Evolutionary conservation across 2,113 vertebrate genomes (phyloP), one percentile per base, ranked within the genome.

Genomic region (Lampris megalopsis): DNA sequence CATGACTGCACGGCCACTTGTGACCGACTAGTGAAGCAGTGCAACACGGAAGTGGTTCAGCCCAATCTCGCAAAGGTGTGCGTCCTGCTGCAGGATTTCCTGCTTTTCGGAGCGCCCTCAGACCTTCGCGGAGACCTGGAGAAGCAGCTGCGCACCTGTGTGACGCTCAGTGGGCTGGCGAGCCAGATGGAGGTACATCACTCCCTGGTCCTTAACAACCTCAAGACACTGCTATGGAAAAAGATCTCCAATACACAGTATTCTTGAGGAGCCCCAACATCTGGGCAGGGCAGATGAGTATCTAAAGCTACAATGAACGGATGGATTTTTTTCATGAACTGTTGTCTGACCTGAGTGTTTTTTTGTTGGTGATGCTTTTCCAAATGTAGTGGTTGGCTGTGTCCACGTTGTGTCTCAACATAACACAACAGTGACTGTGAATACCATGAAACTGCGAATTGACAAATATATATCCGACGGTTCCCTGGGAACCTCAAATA

Each of bases 151-250:
- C 95, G 95, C 76, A 97, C 97, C 5, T 99, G 98, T 50, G 95
- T 95, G 86, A 99, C 96, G 0, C 96, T 99, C 69, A 99, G 96
- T 0, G 98, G 98, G 2, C 88, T 96, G 84, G 97, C 98, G 49
- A 96, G 97, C 77, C 98, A 98, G 91, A 97, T 99, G 95, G 98
- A 99, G 78, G 97, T 97, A 5, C 98, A 96, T 85, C 98, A 99
- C 76, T 96, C 98, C 0, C 94, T 99, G 1, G 96, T 99, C 79
- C 95, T 99, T 7, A 98, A 96, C 94, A 98, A 98, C 88, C 96
- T 99, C 71, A 99, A 98, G 93, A 96, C 96, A 0, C 88, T 99
- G 73, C 93, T 99, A 45, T 99, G 98, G 98, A 98, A 96, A 90
- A 93, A 96, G 91, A 98, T 99, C 80, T 99, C 98, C 0, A 94